phyloP scores from a whole-genome alignment of 2,797 vertebrate species.

The Pampus argenteus region DNA sequence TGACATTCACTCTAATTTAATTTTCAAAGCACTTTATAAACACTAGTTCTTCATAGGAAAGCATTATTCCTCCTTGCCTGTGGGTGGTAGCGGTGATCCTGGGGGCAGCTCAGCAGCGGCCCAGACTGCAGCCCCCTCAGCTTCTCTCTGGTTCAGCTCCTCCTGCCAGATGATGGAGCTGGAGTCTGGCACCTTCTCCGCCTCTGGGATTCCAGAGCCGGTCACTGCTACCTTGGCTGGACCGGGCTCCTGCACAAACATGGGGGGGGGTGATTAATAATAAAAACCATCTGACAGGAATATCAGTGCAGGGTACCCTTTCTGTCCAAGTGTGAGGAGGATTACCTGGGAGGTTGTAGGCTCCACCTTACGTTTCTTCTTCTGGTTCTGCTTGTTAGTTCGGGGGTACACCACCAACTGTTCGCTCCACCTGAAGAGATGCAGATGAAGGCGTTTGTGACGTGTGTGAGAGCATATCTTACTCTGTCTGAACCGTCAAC shows the following conservation, averaged over 20 bases:
- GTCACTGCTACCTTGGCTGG: slow-evolving; percentile 88
- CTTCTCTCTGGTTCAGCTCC: slow-evolving; percentile 86
- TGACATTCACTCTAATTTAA: not conserved
- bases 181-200: slow-evolving; percentile 86
- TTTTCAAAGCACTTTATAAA: not conserved
- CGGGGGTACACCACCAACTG: slow-evolving; percentile 86
- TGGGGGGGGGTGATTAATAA: not conserved
- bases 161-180: slow-evolving; percentile 90
- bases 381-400: slow-evolving; percentile 90
- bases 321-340: not conserved
- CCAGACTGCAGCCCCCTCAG: slow-evolving; percentile 81
- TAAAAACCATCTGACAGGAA: not conserved
- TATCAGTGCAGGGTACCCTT: not conserved
- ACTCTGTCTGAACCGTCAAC: not conserved
- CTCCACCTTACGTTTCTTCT: slow-evolving; percentile 90
- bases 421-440: slow-evolving; percentile 83
- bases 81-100: slow-evolving; percentile 70
- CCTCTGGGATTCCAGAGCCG: slow-evolving; percentile 86
- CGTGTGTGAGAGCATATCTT: not conserved
- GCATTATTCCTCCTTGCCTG: slow-evolving; percentile 70
- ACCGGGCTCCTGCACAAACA: slow-evolving; percentile 81
- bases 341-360: slow-evolving; percentile 85
- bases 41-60: not conserved
- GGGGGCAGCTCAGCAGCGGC: slow-evolving; percentile 74
- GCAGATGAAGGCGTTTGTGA: not conserved